phyloP scores from a whole-genome alignment of 2,888 invertebrate genomes.

The Panorpa germanica region DNA sequence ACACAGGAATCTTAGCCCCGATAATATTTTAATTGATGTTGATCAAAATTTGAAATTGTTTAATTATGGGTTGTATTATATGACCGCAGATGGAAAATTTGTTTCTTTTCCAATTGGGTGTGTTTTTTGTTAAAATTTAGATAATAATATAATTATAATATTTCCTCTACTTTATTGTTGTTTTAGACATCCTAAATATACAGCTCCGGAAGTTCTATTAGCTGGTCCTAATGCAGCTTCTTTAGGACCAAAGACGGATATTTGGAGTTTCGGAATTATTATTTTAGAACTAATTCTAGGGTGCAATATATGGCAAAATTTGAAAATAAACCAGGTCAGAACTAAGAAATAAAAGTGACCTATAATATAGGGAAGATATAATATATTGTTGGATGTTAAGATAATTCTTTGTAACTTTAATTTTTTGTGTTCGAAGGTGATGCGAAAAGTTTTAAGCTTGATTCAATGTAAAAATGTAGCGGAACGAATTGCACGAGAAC shows the following conservation, averaged over 20 bases:
- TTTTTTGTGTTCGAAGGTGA: too few species aligned
- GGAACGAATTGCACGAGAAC: constrained; percentile 60
- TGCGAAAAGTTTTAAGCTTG: constrained; percentile 52
- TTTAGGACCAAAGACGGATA: constrained; percentile 67
- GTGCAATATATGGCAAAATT: constrained; percentile 46
- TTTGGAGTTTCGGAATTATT: constrained; percentile 90
- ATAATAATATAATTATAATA: constrained; percentile 6
- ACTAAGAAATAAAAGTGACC: too few species aligned
- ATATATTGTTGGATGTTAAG: too few species aligned
- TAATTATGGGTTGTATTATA: constrained; percentile 84
- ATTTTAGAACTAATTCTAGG: constrained; percentile 60
- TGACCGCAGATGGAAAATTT: constrained; percentile 72
- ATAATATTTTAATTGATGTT: constrained; percentile 61
- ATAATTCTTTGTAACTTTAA: too few species aligned
- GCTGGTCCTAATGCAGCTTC: too few species aligned
- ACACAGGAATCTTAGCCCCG: constrained; percentile 62
- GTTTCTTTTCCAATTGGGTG: constrained; percentile 82
- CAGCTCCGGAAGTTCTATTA: constrained; percentile 65
- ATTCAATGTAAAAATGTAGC: constrained; percentile 25
- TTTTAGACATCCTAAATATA: constrained; percentile 54
- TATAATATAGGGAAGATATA: too few species aligned
- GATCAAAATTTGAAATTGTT: constrained; percentile 63
- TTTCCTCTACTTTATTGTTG: constrained; percentile 13
- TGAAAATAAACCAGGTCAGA: constrained; percentile 59
- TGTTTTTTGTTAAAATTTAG: constrained; percentile 16